phyloP scores from a whole-genome alignment of 2,113 vertebrate genomes.

The Eubucco bourcierii region DNA sequence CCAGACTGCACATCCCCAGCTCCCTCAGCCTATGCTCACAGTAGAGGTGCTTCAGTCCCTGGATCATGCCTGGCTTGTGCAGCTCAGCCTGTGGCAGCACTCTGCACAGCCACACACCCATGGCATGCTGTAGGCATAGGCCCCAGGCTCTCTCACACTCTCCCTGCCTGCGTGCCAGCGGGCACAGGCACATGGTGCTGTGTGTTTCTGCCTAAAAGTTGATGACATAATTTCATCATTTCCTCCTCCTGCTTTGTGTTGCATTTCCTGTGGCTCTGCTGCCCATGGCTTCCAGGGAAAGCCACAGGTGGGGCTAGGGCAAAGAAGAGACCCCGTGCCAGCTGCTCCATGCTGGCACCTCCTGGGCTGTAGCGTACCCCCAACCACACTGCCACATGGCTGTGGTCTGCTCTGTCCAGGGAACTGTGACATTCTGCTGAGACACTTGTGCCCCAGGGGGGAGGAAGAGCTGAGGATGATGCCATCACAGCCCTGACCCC shows the following conservation, averaged over 20 bases:
- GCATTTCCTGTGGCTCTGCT: not conserved
- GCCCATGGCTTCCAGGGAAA: not conserved
- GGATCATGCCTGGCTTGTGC: not conserved
- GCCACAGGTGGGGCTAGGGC: fast-evolving
- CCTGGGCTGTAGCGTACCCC: not conserved
- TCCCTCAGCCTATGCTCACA: no score
- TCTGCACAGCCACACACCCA: not conserved
- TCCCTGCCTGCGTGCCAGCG: not conserved
- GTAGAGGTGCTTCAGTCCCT: no score
- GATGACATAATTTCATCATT: not conserved
- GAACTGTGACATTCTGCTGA: not conserved
- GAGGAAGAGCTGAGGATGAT: not conserved
- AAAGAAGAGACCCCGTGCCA: not conserved
- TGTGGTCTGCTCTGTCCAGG: not conserved
- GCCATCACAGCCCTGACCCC: fast-evolving
- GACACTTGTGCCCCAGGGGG: not conserved
- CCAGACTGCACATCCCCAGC: no score
- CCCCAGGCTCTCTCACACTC: fast-evolving
- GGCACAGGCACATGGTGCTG: fast-evolving
- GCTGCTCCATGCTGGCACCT: fast-evolving
- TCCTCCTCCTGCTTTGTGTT: not conserved
- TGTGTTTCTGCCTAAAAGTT: not conserved
- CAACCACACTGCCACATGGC: not conserved
- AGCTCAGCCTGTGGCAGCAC: not conserved
- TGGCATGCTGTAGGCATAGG: fast-evolving